Percentiles rank a stretch among this genome's conserved stretches.
Evolutionary conservation across 2,113 vertebrate species (phyloP).

Genomic region (Glaucomys volans): DNA sequence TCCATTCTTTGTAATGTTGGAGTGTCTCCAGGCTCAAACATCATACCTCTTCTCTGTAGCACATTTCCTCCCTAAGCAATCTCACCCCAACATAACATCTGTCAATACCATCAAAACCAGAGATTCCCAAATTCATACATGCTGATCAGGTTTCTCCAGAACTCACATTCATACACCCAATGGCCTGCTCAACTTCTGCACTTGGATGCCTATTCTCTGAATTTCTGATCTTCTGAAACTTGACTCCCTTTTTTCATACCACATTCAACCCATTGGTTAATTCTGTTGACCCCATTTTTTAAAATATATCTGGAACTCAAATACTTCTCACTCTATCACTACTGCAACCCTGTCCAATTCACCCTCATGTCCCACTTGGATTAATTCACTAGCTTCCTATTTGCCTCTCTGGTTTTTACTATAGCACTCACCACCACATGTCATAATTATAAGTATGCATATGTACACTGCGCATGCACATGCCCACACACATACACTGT

Average conservation of each 20-base stretch:
- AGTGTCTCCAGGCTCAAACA: neutral
- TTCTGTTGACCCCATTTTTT: neutral
- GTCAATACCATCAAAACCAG: neutral
- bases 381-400: neutral
- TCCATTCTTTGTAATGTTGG: neutral
- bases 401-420: neutral
- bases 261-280: neutral
- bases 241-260: neutral
- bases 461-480: neutral
- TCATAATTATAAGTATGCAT: neutral
- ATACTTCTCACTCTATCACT: neutral
- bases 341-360: neutral
- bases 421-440: neutral
- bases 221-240: neutral
- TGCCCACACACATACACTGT: neutral
- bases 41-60: neutral
- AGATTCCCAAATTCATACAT: neutral
- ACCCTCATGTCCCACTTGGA: neutral
- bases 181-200: neutral
- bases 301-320: neutral
- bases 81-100: neutral
- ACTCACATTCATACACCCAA: neutral
- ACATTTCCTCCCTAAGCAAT: neutral
- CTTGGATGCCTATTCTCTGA: neutral
- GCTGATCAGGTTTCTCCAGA: neutral